Evolutionary conservation across 2,888 invertebrate species (phyloP), one percentile per base, ranked within the genome.

Genomic region (Platerodrilus igneus): DNA sequence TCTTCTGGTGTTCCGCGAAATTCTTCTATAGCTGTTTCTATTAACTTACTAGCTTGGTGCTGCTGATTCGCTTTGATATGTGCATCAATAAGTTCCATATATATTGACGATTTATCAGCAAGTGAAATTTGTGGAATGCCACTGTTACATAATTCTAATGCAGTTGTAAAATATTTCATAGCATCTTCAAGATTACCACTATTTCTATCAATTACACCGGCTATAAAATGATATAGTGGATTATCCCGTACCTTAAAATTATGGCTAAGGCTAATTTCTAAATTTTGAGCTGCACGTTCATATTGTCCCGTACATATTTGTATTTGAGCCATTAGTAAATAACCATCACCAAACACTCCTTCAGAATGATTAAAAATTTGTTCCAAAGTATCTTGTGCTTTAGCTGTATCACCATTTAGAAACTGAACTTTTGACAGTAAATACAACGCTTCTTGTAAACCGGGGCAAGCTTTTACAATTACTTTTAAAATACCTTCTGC

Each of bases 181-280:
- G 86, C 81, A 34, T 84, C 84, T 20, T 80, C 76, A 3, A 78
- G 68, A 53, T 86, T 79, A 10, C 81, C 79, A 35, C 78, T 76
- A 53, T 81, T 77, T 61, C 87, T 91, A 49, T 87, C 78, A 30
- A 95, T 82, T 15, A 88, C 74, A 0, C 93, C 94, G 50, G 81
- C 79, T 1, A 94, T 77, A 45, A 93, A 77, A 68, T 94, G 90
- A 62, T 91, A 97, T 62, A 92, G 73, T 0, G 94, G 89, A 66
- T 88, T 86, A 43, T 95, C 93, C 48, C 94, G 73, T 0, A 96
- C 84, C 68, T 88, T 84, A 62, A 97, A 95, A 66, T 95, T 90
- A 59, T 88, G 86, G 59, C 93, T 93, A 8, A 96, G 71, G 38
- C 90, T 92, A 49, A 87, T 78, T 69, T 96, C 95, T 27, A 97